Evolutionary conservation across 2,888 invertebrate genomes (phyloP).

Genomic region (Caenorhabditis sulstoni): DNA sequence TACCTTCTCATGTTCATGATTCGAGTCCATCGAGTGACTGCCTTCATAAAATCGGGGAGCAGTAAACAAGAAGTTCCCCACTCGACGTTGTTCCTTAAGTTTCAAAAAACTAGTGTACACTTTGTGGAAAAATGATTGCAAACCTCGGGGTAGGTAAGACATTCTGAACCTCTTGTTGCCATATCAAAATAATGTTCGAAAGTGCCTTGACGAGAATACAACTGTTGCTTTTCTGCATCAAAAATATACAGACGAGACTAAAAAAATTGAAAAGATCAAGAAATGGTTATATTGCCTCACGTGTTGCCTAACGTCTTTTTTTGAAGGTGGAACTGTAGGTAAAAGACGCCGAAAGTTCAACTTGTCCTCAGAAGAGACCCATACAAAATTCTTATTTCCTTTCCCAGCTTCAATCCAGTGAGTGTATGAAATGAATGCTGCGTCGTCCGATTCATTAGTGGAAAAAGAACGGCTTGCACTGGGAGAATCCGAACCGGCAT

Average conservation of each 20-base stretch:
- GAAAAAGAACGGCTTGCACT: too few relatives aligned
- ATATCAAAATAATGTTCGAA: conserved; percentile 11
- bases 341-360: too few relatives aligned
- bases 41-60: conserved; percentile 6
- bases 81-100: conserved; percentile 30
- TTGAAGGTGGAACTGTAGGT: too few relatives aligned
- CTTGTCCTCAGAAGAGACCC: too few relatives aligned
- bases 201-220: not conserved
- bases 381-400: not conserved
- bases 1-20: too few relatives aligned
- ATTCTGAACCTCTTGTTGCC: not conserved
- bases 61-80: conserved; percentile 37
- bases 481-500: not conserved
- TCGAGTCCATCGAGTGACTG: too few relatives aligned
- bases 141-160: conserved; percentile 31
- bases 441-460: too few relatives aligned
- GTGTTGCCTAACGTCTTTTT: not conserved
- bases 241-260: too few relatives aligned
- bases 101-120: too few relatives aligned
- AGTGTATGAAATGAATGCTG: not conserved
- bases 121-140: too few relatives aligned
- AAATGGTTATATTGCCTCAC: too few relatives aligned
- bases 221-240: not conserved
- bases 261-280: too few relatives aligned
- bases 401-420: conserved; percentile 11